phyloP scores from a whole-genome alignment of 2,888 invertebrate species.

The Ichneumoninae sp. region DNA sequence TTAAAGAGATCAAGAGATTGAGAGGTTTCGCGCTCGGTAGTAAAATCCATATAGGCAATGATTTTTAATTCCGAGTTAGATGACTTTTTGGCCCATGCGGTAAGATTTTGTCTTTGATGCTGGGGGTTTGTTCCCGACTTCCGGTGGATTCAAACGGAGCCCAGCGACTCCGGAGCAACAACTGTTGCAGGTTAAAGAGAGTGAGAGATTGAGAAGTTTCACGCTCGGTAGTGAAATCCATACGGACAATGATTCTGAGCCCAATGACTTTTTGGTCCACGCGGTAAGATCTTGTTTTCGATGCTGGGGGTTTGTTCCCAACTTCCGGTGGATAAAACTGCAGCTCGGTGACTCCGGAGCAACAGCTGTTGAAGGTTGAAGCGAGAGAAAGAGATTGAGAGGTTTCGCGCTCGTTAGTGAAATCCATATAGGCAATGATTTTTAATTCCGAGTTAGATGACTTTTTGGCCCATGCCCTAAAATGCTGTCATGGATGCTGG shows the following conservation, averaged over 20 bases:
- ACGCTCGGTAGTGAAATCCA: slow-evolving; percentile 13
- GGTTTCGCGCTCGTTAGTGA: no score
- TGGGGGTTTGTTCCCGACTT: background rate
- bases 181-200: slow-evolving; percentile 57
- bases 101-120: background rate
- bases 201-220: slow-evolving; percentile 72
- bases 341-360: slow-evolving; percentile 45
- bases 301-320: slow-evolving; percentile 11
- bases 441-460: no score
- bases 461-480: no score
- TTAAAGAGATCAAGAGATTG: slow-evolving; percentile 69
- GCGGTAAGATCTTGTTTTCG: background rate
- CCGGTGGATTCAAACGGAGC: slow-evolving; percentile 49
- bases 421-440: no score
- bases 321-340: slow-evolving; percentile 35
- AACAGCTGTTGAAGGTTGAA: slow-evolving; percentile 44
- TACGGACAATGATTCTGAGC: background rate
- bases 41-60: no score
- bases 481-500: background rate
- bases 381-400: slow-evolving; percentile 72
- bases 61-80: slow-evolving; percentile 1
- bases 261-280: no score
- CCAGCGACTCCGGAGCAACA: slow-evolving; percentile 41
- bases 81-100: no score
- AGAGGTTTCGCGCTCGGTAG: slow-evolving; percentile 69